Evolutionary conservation across 2,113 vertebrate species (phyloP).

Genomic region (Chinchilla lanigera): DNA sequence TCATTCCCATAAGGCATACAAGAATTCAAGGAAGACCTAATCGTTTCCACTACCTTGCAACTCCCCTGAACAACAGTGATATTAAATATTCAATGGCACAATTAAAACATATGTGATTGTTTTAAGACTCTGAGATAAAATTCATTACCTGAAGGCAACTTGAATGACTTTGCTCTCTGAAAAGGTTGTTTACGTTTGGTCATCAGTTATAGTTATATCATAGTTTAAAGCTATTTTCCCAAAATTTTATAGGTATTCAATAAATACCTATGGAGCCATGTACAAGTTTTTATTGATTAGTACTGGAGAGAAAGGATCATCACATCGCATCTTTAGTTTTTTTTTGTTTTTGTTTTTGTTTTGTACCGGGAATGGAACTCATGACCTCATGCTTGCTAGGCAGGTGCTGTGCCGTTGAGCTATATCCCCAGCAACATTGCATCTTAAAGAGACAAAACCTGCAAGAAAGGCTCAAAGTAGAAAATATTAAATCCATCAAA

Average conservation of each 20-base stretch:
- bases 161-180: constrained; percentile 19
- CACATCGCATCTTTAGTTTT: too few species aligned
- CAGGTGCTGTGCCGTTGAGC: too few species aligned
- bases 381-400: too few species aligned
- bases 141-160: background rate
- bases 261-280: background rate
- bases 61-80: background rate
- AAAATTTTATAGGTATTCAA: constrained; percentile 1
- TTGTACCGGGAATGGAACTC: too few species aligned
- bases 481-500: background rate
- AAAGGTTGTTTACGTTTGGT: background rate
- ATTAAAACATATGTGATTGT: constrained; percentile 41
- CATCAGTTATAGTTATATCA: background rate
- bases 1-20: background rate
- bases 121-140: constrained; percentile 53
- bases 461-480: background rate
- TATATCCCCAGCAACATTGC: too few species aligned
- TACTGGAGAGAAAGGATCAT: background rate
- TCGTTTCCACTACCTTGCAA: constrained; percentile 10
- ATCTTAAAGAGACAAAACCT: background rate
- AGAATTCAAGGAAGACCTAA: constrained; percentile 35
- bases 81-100: constrained; percentile 40
- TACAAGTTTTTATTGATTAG: background rate
- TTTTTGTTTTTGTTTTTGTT: too few species aligned
- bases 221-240: constrained; percentile 12